Conservation (phyloP, 2,797 vertebrate species). For the Enteromius viviparus region DNA sequence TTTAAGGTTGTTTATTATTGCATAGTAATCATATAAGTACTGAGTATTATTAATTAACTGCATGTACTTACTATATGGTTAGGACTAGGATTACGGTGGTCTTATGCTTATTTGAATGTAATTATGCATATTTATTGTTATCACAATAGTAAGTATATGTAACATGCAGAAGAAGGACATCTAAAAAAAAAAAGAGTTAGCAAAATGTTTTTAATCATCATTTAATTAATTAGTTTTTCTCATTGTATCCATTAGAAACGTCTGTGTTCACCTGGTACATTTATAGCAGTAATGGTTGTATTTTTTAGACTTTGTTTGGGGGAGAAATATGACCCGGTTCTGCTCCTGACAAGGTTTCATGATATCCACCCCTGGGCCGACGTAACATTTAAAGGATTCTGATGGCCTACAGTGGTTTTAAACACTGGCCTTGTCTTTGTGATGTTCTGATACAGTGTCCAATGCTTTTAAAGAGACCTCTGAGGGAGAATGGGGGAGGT, state of each 20-base stretch:
- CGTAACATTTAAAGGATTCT: conserved; percentile 16
- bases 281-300: background rate
- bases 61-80: background rate
- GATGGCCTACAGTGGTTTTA: conserved; percentile 24
- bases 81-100: background rate
- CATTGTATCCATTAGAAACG: background rate
- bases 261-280: background rate
- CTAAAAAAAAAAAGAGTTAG: background rate
- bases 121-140: background rate
- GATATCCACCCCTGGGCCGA: background rate
- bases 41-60: background rate
- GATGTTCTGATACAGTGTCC: conserved; percentile 46
- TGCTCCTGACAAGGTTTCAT: conserved; percentile 12
- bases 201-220: background rate
- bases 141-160: background rate
- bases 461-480: conserved; percentile 45
- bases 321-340: background rate
- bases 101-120: background rate
- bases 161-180: background rate
- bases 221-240: background rate
- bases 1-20: background rate
- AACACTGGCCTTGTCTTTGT: conserved; percentile 41
- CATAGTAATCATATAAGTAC: background rate
- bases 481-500: conserved; percentile 5
- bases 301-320: background rate